phyloP scores from a whole-genome alignment of 2,888 invertebrate species.

The Rhogogaster chlorosoma region DNA sequence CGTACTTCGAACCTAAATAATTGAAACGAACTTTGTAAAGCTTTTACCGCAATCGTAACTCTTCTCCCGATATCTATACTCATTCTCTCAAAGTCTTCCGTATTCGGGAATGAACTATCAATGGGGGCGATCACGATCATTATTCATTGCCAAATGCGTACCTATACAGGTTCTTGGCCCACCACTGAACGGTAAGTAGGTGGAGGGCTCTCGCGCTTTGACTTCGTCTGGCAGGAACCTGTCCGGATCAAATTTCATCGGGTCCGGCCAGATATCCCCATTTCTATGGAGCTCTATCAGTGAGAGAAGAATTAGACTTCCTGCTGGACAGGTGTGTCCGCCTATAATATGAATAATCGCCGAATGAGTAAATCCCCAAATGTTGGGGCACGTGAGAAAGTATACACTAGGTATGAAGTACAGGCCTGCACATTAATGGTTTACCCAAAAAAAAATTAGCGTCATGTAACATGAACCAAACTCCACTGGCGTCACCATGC shows the following conservation, averaged over 20 bases:
- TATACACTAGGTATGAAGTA: neutral
- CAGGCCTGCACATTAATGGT: no score
- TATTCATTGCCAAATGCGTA: slow-evolving; percentile 29
- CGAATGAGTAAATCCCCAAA: neutral
- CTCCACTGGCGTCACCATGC: no score
- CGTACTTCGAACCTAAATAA: slow-evolving; percentile 74
- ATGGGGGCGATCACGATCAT: no score
- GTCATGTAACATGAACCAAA: no score
- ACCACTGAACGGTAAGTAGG: slow-evolving; percentile 64
- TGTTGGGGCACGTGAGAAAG: neutral
- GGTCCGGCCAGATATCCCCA: slow-evolving; percentile 63
- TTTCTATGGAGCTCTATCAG: slow-evolving; percentile 61
- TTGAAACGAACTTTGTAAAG: neutral
- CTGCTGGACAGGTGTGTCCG: slow-evolving; percentile 59
- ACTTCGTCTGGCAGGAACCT: slow-evolving; percentile 65
- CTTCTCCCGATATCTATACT: no score
- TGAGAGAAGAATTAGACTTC: slow-evolving; percentile 57
- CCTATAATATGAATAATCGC: slow-evolving; percentile 47
- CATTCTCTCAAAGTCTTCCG: no score
- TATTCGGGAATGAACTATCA: no score
- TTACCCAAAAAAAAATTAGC: no score
- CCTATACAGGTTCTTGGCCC: slow-evolving; percentile 66
- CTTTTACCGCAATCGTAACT: neutral
- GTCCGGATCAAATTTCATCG: slow-evolving; percentile 66
- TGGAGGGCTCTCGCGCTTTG: slow-evolving; percentile 62